These are phyloP conservation scores for Cossypha dichroa DNA, from an alignment of 2,797 vertebrate species.

Conservation along the genomic window DNA sequence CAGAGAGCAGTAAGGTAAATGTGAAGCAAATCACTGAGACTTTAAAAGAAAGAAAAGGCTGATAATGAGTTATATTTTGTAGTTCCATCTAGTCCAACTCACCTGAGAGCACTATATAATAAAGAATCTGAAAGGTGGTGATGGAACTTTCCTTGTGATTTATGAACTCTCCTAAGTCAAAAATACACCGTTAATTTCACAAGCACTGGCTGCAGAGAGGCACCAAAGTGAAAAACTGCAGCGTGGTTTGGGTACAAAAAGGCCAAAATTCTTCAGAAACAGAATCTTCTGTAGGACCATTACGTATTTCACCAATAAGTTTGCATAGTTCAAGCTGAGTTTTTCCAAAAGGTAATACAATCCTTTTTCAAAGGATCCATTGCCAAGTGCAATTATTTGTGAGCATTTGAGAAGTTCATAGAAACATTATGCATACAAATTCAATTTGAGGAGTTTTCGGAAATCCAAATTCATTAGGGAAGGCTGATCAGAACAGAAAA, in stretches of 20 bases:
- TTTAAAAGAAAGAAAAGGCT: background rate
- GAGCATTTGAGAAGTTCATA: constrained; percentile 61
- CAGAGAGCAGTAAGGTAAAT: background rate
- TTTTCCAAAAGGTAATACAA: constrained; percentile 81
- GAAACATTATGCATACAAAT: constrained; percentile 53
- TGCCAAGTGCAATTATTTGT: constrained; percentile 76
- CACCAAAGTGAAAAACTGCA: background rate
- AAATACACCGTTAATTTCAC: background rate
- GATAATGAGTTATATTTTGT: background rate
- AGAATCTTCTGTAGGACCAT: constrained; percentile 75
- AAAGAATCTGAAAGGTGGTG: background rate
- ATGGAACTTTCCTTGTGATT: background rate
- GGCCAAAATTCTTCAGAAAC: constrained; percentile 71
- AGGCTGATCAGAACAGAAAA: constrained; percentile 61
- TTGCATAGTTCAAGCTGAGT: constrained; percentile 74
- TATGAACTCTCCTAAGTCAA: background rate
- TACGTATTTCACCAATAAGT: constrained; percentile 73
- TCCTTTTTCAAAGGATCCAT: constrained; percentile 75
- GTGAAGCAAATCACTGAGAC: background rate
- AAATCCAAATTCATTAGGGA: constrained; percentile 48
- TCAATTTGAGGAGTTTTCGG: constrained; percentile 47
- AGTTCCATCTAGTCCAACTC: background rate
- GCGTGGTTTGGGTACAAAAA: constrained; percentile 30
- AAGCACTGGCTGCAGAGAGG: background rate
- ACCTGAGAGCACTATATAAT: background rate